These are phyloP conservation scores for Drosophila sp. DNA, from an alignment of 1,140 invertebrate genomes.

Conservation along the genomic window DNA sequence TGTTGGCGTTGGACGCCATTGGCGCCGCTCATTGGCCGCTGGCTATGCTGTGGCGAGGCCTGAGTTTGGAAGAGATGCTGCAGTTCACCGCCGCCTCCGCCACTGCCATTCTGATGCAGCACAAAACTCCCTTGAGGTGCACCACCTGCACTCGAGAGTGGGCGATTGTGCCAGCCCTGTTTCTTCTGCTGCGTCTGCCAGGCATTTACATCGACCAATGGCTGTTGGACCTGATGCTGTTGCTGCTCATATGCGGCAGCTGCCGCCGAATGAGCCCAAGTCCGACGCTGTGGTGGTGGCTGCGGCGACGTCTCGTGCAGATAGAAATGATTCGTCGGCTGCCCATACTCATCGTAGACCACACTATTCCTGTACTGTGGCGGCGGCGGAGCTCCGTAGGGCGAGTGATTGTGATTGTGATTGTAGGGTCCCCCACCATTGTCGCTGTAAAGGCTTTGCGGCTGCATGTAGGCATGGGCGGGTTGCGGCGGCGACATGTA, in stretches of 20 bases:
- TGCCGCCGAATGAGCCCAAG: slow-evolving; percentile 89
- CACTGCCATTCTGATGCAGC: slow-evolving; percentile 76
- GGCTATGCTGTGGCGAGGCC: slow-evolving; percentile 70
- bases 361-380: slow-evolving; percentile 68
- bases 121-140: slow-evolving; percentile 68
- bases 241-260: slow-evolving; percentile 83
- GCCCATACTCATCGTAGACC: slow-evolving; percentile 74
- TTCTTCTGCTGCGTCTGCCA: slow-evolving; percentile 77
- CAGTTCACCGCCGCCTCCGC: slow-evolving; percentile 68
- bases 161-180: slow-evolving; percentile 64
- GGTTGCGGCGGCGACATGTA: slow-evolving; percentile 71
- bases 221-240: slow-evolving; percentile 59
- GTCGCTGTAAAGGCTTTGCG: slow-evolving; percentile 75
- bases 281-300: slow-evolving; percentile 87
- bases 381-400: slow-evolving; percentile 37
- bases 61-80: slow-evolving; percentile 82
- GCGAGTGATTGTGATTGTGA: slow-evolving; percentile 64
- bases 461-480: slow-evolving; percentile 67
- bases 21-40: slow-evolving; percentile 42
- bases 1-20: slow-evolving; percentile 80
- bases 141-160: slow-evolving; percentile 55
- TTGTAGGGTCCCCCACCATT: slow-evolving; percentile 74
- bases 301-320: slow-evolving; percentile 86
- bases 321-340: slow-evolving; percentile 87
- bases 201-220: slow-evolving; percentile 74